Base-by-base conservation (phyloP, 2,888 invertebrate species). In the Heteromyza rotundicornis region DNA sequence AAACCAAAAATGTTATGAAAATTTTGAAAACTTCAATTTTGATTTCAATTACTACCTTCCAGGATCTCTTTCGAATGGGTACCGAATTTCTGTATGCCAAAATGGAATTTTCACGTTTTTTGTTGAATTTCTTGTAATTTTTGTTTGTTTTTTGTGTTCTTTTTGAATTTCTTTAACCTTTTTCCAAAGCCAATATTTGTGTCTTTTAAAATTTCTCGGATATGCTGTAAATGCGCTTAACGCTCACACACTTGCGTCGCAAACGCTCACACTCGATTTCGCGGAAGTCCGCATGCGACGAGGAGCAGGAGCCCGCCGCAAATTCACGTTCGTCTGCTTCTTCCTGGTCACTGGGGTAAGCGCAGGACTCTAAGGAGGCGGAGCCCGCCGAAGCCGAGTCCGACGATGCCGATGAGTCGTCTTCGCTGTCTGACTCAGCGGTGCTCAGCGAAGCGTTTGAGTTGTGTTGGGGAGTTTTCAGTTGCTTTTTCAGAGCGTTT, bases 141-240 rank as follows among this genome's bases (percentile, higher is more conserved):
- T 5, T 16, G 2, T 53, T 53, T 52, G 24, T 59, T 59, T 49
- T 50, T 36, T 44, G 44, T 2, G 2, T 12, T 12, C 35, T 56
- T 58, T n/a, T 23, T 12, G 2, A 51, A 7, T 50, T 58, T 58
- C 19, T n/a, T 5, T 1, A 23, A 16, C 23, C 22, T 52, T 23
- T 1, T 58, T 36, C 35, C 36, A n/a, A 19, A 32, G 32, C 32
- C 5, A 32, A 32, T 32, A n/a, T 27, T 40, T 40, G n/a, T 40
- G 40, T 32, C 40, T 20, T 27, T 75, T 78, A 81, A 70, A 81
- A 81, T 69, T 82, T 81, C 67, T 82, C 82, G 70, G 81, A 81
- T 72, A 81, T 81, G 75, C 81, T 82, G 77, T 80, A 81, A 71
- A 81, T 81, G 74, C 81, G 80, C 70, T 81, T 81, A 57, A 79